These are phyloP conservation scores for Heliocidaris tuberculata DNA, from an alignment of 35 echinoderm and acorn worm species.

Conservation along the genomic window DNA sequence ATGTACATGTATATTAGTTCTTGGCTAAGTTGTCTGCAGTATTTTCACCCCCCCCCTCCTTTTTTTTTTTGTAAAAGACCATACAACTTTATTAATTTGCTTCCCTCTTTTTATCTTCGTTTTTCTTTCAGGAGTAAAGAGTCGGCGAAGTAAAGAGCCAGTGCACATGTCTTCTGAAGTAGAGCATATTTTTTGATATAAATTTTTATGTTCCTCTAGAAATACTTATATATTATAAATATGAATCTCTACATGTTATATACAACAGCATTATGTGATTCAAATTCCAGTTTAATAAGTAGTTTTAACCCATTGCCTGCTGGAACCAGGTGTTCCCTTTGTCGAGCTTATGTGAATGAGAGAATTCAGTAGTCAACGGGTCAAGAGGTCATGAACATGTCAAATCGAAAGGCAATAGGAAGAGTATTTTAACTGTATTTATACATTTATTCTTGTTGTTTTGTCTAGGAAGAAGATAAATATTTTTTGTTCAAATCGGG, in stretches of 20 bases:
- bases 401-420: not conserved
- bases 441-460: not conserved
- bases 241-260: not conserved
- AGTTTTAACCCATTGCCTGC: too few relatives aligned
- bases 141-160: not conserved
- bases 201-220: not conserved
- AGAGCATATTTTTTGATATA: not conserved
- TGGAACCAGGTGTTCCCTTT: too few relatives aligned
- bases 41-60: too few relatives aligned
- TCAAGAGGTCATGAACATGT: not conserved
- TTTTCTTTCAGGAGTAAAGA: slow-evolving; percentile 3
- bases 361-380: too few relatives aligned
- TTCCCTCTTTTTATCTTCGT: not conserved
- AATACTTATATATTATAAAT: slow-evolving; percentile 7
- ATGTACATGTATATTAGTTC: too few relatives aligned
- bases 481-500: too few relatives aligned
- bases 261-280: not conserved
- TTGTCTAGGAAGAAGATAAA: too few relatives aligned
- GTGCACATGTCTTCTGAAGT: not conserved
- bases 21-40: too few relatives aligned
- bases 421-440: not conserved
- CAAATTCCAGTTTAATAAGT: not conserved
- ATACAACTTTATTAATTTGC: too few relatives aligned
- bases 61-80: too few relatives aligned
- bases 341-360: too few relatives aligned